These are phyloP conservation scores for Bombus pyrosoma DNA, from an alignment of 1,140 invertebrate species.

Conservation along the genomic window DNA sequence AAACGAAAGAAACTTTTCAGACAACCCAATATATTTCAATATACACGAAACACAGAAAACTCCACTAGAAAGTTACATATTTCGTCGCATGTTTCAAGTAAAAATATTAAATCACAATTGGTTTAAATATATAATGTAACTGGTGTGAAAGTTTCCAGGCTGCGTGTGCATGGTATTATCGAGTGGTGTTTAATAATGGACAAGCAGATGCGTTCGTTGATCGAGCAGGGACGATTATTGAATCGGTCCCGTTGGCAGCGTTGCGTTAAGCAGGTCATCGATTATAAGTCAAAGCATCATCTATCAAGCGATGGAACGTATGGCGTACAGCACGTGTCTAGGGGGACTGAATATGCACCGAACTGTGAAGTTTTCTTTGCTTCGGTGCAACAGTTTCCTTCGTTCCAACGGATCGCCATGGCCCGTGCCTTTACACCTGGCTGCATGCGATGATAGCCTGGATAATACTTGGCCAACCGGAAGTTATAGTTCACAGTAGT, in stretches of 20 bases:
- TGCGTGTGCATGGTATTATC: not conserved
- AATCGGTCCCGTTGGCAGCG: not conserved
- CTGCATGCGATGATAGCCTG: conserved; percentile 74
- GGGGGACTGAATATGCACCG: conserved; percentile 34
- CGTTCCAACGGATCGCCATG: conserved; percentile 53
- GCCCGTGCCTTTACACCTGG: conserved; percentile 76
- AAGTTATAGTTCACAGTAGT: conserved; percentile 51
- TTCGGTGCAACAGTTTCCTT: conserved; percentile 63
- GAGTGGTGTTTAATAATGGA: conserved; percentile 5
- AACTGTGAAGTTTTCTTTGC: conserved; percentile 57
- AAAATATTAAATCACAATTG: not conserved
- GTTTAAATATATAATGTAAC: not conserved
- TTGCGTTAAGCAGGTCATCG: conserved; percentile 26
- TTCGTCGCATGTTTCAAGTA: not conserved
- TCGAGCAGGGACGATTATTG: conserved; percentile 16
- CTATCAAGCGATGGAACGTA: conserved; percentile 9
- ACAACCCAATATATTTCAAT: not conserved
- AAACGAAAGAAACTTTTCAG: too few relatives aligned
- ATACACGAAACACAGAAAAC: not conserved
- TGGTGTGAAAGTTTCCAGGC: not conserved
- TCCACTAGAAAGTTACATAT: not conserved
- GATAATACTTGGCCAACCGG: conserved; percentile 66
- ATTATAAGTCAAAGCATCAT: conserved; percentile 42
- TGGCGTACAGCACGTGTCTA: conserved; percentile 13
- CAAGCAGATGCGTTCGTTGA: not conserved